Percentiles rank a stretch among this genome's conserved stretches.
Conservation (phyloP, 1,140 invertebrate genomes). For the Mylabris phalerata region DNA sequence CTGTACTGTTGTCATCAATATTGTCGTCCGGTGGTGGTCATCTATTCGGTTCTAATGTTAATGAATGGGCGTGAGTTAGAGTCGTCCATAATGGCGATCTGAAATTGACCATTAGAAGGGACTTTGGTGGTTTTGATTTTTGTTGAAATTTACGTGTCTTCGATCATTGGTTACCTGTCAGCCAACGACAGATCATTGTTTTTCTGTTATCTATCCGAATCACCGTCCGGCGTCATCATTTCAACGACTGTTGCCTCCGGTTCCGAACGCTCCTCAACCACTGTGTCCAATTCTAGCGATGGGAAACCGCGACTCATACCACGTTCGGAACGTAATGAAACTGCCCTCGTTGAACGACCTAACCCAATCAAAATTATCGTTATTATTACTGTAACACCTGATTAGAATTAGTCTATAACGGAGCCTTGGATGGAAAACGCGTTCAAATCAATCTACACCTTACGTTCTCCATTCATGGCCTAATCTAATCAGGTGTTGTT, state of each 20-base stretch:
- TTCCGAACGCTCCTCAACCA: slow-evolving; percentile 70
- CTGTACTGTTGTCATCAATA: neutral
- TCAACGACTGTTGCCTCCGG: slow-evolving; percentile 44
- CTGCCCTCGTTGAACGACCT: slow-evolving; percentile 53
- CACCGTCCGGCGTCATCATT: slow-evolving; percentile 49
- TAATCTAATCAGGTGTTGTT: too few relatives aligned
- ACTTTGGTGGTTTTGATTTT: too few relatives aligned
- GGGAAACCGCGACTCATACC: slow-evolving; percentile 59
- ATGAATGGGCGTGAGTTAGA: slow-evolving; percentile 54
- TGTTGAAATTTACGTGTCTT: neutral
- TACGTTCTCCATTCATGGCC: too few relatives aligned
- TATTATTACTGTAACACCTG: neutral
- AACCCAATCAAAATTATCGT: slow-evolving; percentile 19
- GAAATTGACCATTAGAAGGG: slow-evolving; percentile 1
- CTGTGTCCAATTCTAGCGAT: slow-evolving; percentile 69
- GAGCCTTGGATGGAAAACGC: too few relatives aligned
- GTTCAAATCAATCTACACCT: too few relatives aligned
- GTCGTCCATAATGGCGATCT: slow-evolving; percentile 60
- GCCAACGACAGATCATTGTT: slow-evolving; percentile 25
- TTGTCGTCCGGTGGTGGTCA: slow-evolving; percentile 25
- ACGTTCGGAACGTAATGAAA: slow-evolving; percentile 59
- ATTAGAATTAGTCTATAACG: too few relatives aligned
- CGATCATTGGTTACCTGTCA: slow-evolving; percentile 23
- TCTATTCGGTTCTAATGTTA: slow-evolving; percentile 43
- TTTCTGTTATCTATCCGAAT: slow-evolving; percentile 46